A percentile compares a stretch with the other conserved stretches of the same genome.
phyloP scores from a whole-genome alignment of 2,888 invertebrate species.

The Argyra leucocephala region DNA sequence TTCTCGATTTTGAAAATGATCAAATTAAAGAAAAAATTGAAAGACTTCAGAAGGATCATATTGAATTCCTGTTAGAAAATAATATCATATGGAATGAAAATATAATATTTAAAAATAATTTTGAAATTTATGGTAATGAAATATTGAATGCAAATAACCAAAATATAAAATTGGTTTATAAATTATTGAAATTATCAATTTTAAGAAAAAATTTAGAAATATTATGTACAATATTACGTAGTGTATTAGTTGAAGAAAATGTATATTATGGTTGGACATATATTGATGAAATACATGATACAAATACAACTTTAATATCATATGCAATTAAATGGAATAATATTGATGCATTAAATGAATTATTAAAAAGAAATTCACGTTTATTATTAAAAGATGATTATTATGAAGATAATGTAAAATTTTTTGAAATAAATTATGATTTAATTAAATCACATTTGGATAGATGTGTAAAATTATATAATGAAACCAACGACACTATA shows the following conservation, averaged over 20 bases:
- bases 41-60: not conserved
- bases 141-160: not conserved
- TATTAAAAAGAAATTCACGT: not conserved
- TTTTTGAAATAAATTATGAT: not conserved
- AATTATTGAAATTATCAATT: not conserved
- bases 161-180: not conserved
- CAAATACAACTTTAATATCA: not conserved
- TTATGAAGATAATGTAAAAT: not conserved
- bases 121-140: not conserved
- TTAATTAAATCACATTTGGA: not conserved
- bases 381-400: conserved; percentile 2
- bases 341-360: not conserved
- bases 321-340: not conserved
- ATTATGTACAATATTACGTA: not conserved
- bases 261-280: not conserved
- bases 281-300: not conserved
- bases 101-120: not conserved
- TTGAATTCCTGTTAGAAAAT: not conserved
- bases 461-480: not conserved
- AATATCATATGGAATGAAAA: not conserved
- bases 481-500: not conserved
- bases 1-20: not conserved
- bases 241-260: not conserved
- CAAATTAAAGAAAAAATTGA: not conserved
- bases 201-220: not conserved